Conservation (phyloP, 2,888 invertebrate species). For the Oligia strigilis region DNA sequence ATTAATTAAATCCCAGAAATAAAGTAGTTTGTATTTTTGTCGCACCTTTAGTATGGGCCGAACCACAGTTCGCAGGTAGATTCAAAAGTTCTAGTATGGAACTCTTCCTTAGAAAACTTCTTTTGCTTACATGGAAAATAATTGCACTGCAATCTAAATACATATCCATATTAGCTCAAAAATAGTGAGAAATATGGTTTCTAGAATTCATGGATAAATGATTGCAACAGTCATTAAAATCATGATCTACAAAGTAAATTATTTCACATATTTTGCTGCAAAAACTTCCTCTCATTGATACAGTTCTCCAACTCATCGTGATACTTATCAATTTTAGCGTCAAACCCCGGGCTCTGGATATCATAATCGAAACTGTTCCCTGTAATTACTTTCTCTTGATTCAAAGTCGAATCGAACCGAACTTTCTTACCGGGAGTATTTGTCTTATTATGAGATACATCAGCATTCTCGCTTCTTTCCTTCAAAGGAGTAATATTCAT, state of each 20-base stretch:
- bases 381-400: conserved; percentile 87
- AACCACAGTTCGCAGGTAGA: no score
- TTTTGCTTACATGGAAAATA: neutral
- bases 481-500: conserved; percentile 86
- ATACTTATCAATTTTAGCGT: conserved; percentile 86
- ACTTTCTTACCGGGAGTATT: conserved; percentile 87
- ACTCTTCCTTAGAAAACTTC: no score
- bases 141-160: conserved; percentile 1
- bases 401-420: conserved; percentile 87
- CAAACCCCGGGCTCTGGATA: conserved; percentile 87
- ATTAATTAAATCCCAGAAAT: no score
- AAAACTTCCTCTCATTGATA: conserved; percentile 87
- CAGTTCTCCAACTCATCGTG: conserved; percentile 89
- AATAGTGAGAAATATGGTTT: neutral
- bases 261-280: conserved; percentile 86
- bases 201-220: neutral
- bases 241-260: neutral
- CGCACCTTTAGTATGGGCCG: no score
- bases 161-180: neutral
- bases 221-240: neutral
- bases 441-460: conserved; percentile 79
- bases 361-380: conserved; percentile 87
- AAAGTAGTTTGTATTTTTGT: no score
- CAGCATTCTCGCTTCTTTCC: conserved; percentile 78
- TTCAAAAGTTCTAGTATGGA: neutral